phyloP scores from a whole-genome alignment of 1,140 invertebrate species.

The Phthorimaea operculella region DNA sequence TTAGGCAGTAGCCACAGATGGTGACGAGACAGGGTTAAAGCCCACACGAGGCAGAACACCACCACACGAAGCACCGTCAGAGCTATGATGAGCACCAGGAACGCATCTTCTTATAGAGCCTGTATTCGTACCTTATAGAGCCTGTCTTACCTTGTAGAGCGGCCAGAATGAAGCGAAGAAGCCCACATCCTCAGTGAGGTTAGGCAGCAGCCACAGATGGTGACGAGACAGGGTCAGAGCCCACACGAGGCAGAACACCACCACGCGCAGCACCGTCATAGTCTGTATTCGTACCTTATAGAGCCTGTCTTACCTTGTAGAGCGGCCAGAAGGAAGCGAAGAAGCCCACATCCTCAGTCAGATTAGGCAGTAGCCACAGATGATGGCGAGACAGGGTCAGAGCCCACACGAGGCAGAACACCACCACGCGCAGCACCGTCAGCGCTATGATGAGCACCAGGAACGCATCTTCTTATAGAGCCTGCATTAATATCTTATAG shows the following conservation, averaged over 20 bases:
- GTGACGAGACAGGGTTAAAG: conserved; percentile 88
- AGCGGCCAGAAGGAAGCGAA: conserved; percentile 98
- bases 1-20: conserved; percentile 98
- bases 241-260: conserved; percentile 95
- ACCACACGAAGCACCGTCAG: conserved; percentile 90
- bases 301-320: conserved; percentile 90
- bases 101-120: conserved; percentile 89
- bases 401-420: conserved; percentile 94
- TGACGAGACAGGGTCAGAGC: conserved; percentile 87
- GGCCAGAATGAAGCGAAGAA: conserved; percentile 99
- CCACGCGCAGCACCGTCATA: conserved; percentile 86
- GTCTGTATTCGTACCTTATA: too few species aligned
- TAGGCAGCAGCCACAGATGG: conserved; percentile 97
- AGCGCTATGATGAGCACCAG: conserved; percentile 92
- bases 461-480: conserved; percentile 92
- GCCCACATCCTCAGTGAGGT: conserved; percentile 98
- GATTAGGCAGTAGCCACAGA: conserved; percentile 97
- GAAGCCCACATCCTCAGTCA: conserved; percentile 99
- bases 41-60: conserved; percentile 93
- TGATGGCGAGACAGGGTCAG: conserved; percentile 91
- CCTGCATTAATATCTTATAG: too few species aligned
- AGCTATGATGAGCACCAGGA: conserved; percentile 92
- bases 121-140: too few species aligned
- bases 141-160: conserved; percentile 89
- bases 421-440: conserved; percentile 87